phyloP scores from a whole-genome alignment of 2,113 vertebrate genomes.

The Lepus timidus region DNA sequence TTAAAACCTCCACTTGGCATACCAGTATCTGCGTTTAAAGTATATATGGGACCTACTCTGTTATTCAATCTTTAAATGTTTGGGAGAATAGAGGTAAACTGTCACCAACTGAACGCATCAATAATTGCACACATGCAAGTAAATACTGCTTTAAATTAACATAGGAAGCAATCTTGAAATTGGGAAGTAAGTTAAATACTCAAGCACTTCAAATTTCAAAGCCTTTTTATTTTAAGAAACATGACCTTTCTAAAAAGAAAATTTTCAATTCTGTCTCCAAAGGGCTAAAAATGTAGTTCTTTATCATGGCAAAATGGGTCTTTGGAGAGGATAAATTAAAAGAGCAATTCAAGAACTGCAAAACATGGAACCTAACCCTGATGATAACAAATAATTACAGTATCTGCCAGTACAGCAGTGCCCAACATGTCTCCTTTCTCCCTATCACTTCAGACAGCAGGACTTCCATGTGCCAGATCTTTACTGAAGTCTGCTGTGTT shows the following conservation, averaged over 20 bases:
- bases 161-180: constrained; percentile 43
- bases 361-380: background rate
- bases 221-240: constrained; percentile 74
- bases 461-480: background rate
- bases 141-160: constrained; percentile 52
- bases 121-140: constrained; percentile 37
- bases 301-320: constrained; percentile 51
- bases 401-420: background rate
- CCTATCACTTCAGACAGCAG: background rate
- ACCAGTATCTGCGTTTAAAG: background rate
- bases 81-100: constrained; percentile 39
- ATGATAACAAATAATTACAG: background rate
- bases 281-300: constrained; percentile 59
- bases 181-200: constrained; percentile 61
- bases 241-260: constrained; percentile 69
- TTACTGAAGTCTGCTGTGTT: background rate
- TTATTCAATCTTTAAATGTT: constrained; percentile 48
- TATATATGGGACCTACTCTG: background rate
- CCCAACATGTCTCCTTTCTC: background rate
- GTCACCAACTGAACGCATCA: background rate
- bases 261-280: constrained; percentile 48
- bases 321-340: constrained; percentile 48
- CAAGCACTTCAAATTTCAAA: constrained; percentile 60
- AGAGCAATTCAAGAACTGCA: background rate
- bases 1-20: background rate